Base-by-base conservation (phyloP, 2,797 vertebrate genomes). In the Arctocebus calabarensis region DNA sequence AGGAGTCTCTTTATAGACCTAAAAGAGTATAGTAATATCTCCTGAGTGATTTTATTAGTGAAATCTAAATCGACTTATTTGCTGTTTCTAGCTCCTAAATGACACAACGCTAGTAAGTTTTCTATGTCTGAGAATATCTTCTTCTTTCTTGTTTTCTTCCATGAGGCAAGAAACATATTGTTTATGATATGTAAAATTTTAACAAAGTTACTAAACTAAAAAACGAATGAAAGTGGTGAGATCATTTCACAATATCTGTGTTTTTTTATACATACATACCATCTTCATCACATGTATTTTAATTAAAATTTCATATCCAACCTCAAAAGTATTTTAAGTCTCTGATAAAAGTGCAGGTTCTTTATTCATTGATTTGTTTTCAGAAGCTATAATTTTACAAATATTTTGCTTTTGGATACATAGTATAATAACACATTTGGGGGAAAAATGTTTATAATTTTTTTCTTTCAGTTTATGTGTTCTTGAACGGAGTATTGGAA, bases 401-500 rank as follows among this genome's bases (percentile, higher is more conserved):
- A 77, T 27, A 71, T 78, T 94, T 70, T 93, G 88, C 22, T 23
- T 27, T 68, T 34, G 37, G 19, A n/a, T 74, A 74, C 22, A 62
- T n/a, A 8, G 10, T 97, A 82, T 70, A 22, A 91, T 86, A 96
- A 90, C 32, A 52, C 8, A 74, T 27, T 1, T 82, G 13, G 8
- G 66, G 68, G 37, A 71, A 93, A 96, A 85, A 93, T 23, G 12
- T 29, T 94, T 88, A 23, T 79, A 22, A 55, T 89, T 78, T 52
- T 75, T 13, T 57, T 5, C 45, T 48, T 94, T 68, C 0, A 0
- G 3, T 45, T 7, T 89, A 3, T 61, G 5, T 85, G 75, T 19
- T 79, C 94, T 98, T 98, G 94, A 97, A 95, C 55, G 94, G 97
- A 95, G 66, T 87, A 66, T 29, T 88, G 77, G 88, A 92, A 96